Evolutionary conservation across 23 tunicate genomes (phyloP).

Genomic region (Diplosoma virens): DNA sequence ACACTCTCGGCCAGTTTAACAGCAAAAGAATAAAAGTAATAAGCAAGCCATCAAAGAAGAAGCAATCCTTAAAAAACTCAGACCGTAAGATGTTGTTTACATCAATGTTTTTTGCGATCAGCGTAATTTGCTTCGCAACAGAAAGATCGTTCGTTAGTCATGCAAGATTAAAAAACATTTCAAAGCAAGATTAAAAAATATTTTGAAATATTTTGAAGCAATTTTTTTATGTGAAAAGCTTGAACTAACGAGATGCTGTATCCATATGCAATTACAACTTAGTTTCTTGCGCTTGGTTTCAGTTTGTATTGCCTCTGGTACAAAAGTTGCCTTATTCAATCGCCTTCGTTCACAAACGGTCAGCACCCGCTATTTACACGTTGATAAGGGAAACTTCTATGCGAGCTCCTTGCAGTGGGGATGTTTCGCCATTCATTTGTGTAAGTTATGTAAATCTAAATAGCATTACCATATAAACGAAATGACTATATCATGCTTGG

Average conservation of each 20-base stretch:
- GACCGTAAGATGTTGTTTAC: slow-evolving; percentile 83
- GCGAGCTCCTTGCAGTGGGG: slow-evolving; percentile 98
- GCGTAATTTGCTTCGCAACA: neutral
- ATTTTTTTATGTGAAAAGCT: too few relatives aligned
- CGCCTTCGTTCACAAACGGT: slow-evolving; percentile 93
- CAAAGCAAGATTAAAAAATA: too few relatives aligned
- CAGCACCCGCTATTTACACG: slow-evolving; percentile 93
- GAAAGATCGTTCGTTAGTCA: too few relatives aligned
- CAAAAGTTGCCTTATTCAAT: slow-evolving; percentile 94
- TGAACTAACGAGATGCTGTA: too few relatives aligned
- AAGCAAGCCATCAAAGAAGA: slow-evolving; percentile 97
- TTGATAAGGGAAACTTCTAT: slow-evolving; percentile 88
- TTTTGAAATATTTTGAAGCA: too few relatives aligned
- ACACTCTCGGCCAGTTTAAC: slow-evolving; percentile 71
- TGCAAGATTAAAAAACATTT: too few relatives aligned
- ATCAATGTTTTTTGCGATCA: neutral
- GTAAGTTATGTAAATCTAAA: too few relatives aligned
- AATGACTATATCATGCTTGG: too few relatives aligned
- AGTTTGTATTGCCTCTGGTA: slow-evolving; percentile 94
- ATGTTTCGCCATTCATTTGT: slow-evolving; percentile 84
- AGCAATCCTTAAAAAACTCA: slow-evolving; percentile 88
- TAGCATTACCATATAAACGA: too few relatives aligned
- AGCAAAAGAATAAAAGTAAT: slow-evolving; percentile 93
- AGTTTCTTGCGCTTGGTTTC: too few relatives aligned
- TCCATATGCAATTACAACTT: too few relatives aligned